phyloP scores from a whole-genome alignment of 1,140 invertebrate species.

The Ladona fulva region DNA sequence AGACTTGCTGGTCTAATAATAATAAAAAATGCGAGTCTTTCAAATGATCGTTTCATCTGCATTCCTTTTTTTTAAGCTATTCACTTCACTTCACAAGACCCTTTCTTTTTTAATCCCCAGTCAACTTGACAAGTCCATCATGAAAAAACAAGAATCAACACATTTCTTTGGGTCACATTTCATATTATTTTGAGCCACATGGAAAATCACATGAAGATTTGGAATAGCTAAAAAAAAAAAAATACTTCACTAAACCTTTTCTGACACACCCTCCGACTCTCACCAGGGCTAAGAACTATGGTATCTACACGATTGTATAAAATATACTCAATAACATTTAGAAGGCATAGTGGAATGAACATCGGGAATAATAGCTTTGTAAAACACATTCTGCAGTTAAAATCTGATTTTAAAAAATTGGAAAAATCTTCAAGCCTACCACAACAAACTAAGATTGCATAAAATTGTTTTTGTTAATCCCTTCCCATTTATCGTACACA shows the following conservation, averaged over 20 bases:
- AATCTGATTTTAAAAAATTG: slow-evolving; percentile 9
- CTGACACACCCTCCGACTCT: background rate
- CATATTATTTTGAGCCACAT: background rate
- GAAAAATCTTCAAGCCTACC: slow-evolving; percentile 17
- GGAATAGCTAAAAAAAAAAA: background rate
- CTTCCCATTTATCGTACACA: slow-evolving; percentile 9
- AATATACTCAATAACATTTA: slow-evolving; percentile 13
- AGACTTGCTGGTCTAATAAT: slow-evolving; percentile 6
- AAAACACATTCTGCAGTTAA: slow-evolving; percentile 2
- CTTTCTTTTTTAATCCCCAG: background rate
- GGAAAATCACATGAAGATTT: background rate
- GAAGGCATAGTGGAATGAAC: slow-evolving; percentile 24
- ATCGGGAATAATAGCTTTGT: slow-evolving; percentile 17
- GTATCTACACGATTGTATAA: slow-evolving; percentile 4
- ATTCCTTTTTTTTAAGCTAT: background rate
- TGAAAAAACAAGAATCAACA: background rate
- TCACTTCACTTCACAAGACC: background rate
- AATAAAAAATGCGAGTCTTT: background rate
- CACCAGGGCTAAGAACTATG: background rate
- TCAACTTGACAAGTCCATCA: background rate
- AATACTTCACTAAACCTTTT: background rate
- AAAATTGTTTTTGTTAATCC: slow-evolving; percentile 11
- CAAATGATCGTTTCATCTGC: background rate
- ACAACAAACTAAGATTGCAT: slow-evolving; percentile 10
- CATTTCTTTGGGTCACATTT: slow-evolving; percentile 5